Percentiles rank a stretch among this genome's conserved stretches.
These are phyloP conservation scores for Rugalucina vietnamica DNA, from an alignment of 2,888 invertebrate genomes.

Conservation along the genomic window DNA sequence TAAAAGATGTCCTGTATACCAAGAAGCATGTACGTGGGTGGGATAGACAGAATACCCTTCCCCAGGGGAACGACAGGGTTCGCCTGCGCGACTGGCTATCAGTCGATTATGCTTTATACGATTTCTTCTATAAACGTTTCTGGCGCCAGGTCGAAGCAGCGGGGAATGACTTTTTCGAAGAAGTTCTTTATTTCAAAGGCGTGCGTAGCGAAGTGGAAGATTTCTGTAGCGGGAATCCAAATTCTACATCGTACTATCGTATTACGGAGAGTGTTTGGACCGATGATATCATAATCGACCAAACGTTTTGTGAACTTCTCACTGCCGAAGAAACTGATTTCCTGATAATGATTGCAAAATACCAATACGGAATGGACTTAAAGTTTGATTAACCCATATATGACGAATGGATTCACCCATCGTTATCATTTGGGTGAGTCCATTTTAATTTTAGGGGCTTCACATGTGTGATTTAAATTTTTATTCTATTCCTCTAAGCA, in stretches of 20 bases:
- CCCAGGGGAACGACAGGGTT: constrained; percentile 45
- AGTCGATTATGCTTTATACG: constrained; percentile 64
- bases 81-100: constrained; percentile 51
- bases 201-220: constrained; percentile 57
- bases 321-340: constrained; percentile 57
- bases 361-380: constrained; percentile 46
- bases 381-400: no score
- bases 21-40: constrained; percentile 54
- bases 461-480: no score
- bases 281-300: constrained; percentile 28
- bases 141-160: constrained; percentile 57
- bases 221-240: constrained; percentile 58
- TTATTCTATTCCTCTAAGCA: no score
- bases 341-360: constrained; percentile 44
- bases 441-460: no score
- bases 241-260: constrained; percentile 39
- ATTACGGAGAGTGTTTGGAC: constrained; percentile 46
- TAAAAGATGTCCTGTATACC: constrained; percentile 68
- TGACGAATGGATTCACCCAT: no score
- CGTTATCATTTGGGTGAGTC: no score
- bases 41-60: constrained; percentile 56
- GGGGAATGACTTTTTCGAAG: constrained; percentile 59
- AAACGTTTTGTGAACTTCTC: constrained; percentile 44
- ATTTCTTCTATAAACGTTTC: constrained; percentile 61
- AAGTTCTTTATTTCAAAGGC: constrained; percentile 62